Percentiles rank a stretch among this genome's conserved stretches.
Conservation (phyloP, 2,113 vertebrate species). For the Catharus bicknelli region DNA sequence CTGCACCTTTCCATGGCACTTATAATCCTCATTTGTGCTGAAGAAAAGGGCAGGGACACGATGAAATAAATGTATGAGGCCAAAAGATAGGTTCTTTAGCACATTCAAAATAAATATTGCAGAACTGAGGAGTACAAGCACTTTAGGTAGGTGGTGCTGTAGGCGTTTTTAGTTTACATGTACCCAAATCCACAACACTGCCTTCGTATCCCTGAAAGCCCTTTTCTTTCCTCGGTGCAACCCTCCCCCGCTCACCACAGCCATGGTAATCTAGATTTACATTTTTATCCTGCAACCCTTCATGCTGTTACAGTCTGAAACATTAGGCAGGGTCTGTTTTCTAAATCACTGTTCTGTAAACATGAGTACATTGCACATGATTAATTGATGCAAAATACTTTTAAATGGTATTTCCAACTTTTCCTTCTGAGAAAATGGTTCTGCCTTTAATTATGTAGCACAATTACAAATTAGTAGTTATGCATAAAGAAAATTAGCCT, state of each 20-base stretch:
- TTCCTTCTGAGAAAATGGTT: neutral
- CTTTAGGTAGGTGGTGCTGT: neutral
- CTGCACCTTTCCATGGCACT: neutral
- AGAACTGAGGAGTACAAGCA: neutral
- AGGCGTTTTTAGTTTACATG: neutral
- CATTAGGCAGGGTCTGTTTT: neutral
- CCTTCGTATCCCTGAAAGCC: neutral
- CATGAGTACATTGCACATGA: neutral
- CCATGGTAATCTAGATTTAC: neutral
- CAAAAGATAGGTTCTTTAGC: neutral
- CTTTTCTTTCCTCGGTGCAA: neutral
- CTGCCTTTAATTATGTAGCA: neutral
- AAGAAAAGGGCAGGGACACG: neutral
- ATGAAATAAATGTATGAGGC: neutral
- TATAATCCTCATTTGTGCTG: neutral
- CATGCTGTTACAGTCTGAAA: neutral
- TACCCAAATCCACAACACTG: neutral
- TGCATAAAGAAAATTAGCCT: neutral
- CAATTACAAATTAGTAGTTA: neutral
- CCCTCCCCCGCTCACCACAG: accelerated
- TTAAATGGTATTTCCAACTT: neutral
- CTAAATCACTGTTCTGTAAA: neutral
- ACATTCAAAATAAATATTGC: neutral
- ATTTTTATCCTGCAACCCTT: neutral
- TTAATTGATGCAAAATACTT: neutral